These are phyloP conservation scores for Andrena hattorfiana DNA, from an alignment of 2,888 invertebrate genomes.

Conservation along the genomic window DNA sequence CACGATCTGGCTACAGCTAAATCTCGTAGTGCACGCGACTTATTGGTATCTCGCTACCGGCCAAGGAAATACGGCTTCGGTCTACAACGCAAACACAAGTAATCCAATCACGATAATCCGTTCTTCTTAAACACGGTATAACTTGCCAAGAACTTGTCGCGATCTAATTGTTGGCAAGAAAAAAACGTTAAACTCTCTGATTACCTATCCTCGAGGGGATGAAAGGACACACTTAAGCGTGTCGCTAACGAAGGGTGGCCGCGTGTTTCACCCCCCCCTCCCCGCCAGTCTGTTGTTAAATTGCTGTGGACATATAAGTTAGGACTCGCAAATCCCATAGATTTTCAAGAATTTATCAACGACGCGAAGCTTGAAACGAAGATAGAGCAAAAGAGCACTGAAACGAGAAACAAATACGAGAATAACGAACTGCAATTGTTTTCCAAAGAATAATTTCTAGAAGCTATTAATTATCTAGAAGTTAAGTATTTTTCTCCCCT, in stretches of 20 bases:
- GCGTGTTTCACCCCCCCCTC: background rate
- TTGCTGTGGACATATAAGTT: background rate
- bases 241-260: background rate
- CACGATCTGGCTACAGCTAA: conserved; percentile 2
- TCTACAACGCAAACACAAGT: background rate
- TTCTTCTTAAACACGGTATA: no score
- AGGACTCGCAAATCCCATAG: no score
- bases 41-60: conserved; percentile 4
- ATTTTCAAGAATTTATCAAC: no score
- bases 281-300: background rate
- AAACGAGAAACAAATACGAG: no score
- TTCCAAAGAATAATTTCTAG: background rate
- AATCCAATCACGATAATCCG: conserved; percentile 5
- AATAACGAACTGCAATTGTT: no score
- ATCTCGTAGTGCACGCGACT: conserved; percentile 6
- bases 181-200: background rate
- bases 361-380: background rate
- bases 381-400: background rate
- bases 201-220: background rate
- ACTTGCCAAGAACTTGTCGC: background rate
- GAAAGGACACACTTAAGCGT: background rate
- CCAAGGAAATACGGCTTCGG: conserved; percentile 22
- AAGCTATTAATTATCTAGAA: background rate
- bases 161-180: background rate
- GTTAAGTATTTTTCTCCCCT: no score